A percentile compares a stretch with the other conserved stretches of the same genome.
phyloP scores from a whole-genome alignment of 1,140 invertebrate species.

The Myzus persicae region DNA sequence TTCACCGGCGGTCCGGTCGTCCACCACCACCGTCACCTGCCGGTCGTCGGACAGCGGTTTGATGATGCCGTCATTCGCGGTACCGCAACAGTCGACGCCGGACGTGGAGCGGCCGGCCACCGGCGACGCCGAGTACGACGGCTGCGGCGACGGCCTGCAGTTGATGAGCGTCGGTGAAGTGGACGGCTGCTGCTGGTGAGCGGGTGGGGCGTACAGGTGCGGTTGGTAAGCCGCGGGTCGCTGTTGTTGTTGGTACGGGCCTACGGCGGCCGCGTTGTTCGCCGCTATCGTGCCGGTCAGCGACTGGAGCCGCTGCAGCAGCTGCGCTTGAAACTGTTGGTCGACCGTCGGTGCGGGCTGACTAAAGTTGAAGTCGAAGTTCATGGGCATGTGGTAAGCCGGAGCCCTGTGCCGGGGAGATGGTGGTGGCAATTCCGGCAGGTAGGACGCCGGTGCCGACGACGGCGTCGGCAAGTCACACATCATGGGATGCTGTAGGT shows the following conservation, averaged over 20 bases:
- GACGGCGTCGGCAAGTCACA: slow-evolving; percentile 47
- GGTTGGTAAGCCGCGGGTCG: slow-evolving; percentile 58
- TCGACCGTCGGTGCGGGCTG: slow-evolving; percentile 62
- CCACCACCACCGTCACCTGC: slow-evolving; percentile 69
- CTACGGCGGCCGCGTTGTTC: slow-evolving; percentile 4
- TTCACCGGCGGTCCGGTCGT: slow-evolving; percentile 68
- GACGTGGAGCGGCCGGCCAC: slow-evolving; percentile 59
- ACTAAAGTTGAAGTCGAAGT: slow-evolving; percentile 60
- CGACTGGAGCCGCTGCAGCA: slow-evolving; percentile 70
- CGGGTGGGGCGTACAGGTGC: slow-evolving; percentile 63
- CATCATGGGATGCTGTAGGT: slow-evolving; percentile 59
- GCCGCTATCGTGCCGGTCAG: slow-evolving; percentile 63
- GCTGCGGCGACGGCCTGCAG: slow-evolving; percentile 64
- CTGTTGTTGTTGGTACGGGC: slow-evolving; percentile 53
- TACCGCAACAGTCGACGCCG: not conserved
- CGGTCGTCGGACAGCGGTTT: slow-evolving; percentile 73
- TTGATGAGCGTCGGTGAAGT: slow-evolving; percentile 44
- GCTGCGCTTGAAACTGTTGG: slow-evolving; percentile 68
- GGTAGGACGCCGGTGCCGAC: slow-evolving; percentile 49
- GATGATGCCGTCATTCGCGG: slow-evolving; percentile 68
- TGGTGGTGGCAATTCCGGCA: slow-evolving; percentile 61
- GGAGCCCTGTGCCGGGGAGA: slow-evolving; percentile 62
- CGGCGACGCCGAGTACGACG: slow-evolving; percentile 65
- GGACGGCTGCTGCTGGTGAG: slow-evolving; percentile 60
- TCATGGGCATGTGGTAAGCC: slow-evolving; percentile 62